These are phyloP conservation scores for Hofmannophila pseudospretella DNA, from an alignment of 2,888 invertebrate genomes.

Conservation along the genomic window DNA sequence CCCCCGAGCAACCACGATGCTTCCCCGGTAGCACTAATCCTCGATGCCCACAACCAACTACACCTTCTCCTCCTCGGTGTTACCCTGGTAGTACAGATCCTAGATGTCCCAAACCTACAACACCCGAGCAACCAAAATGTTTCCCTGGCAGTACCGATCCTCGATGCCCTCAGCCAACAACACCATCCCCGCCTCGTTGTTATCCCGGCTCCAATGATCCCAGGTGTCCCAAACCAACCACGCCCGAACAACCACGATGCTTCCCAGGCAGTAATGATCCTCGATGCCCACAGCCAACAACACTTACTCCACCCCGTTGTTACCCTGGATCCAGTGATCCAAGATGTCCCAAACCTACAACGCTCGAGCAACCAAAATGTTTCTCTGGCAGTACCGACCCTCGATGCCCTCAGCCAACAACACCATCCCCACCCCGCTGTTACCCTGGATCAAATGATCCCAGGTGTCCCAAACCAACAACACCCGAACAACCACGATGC, in stretches of 20 bases:
- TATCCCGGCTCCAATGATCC: slow-evolving; percentile 34
- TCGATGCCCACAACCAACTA: slow-evolving; percentile 24
- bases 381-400: slow-evolving; percentile 20
- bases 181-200: slow-evolving; percentile 18
- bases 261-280: slow-evolving; percentile 26
- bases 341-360: slow-evolving; percentile 31
- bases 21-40: slow-evolving; percentile 37
- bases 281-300: slow-evolving; percentile 26
- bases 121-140: slow-evolving; percentile 18
- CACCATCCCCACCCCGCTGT: slow-evolving; percentile 24
- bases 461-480: slow-evolving; percentile 20
- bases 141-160: slow-evolving; percentile 27
- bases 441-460: slow-evolving; percentile 30
- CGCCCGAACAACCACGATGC: slow-evolving; percentile 21
- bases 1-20: slow-evolving; percentile 27
- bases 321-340: slow-evolving; percentile 47
- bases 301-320: slow-evolving; percentile 21
- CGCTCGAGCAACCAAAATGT: slow-evolving; percentile 23
- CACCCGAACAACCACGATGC: slow-evolving; percentile 17
- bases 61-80: slow-evolving; percentile 21
- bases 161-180: slow-evolving; percentile 27
- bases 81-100: slow-evolving; percentile 35
- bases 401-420: slow-evolving; percentile 24
- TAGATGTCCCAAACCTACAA: slow-evolving; percentile 32
- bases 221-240: slow-evolving; percentile 25